phyloP scores from a whole-genome alignment of 1,140 invertebrate genomes.

The Belonocnema kinseyi region DNA sequence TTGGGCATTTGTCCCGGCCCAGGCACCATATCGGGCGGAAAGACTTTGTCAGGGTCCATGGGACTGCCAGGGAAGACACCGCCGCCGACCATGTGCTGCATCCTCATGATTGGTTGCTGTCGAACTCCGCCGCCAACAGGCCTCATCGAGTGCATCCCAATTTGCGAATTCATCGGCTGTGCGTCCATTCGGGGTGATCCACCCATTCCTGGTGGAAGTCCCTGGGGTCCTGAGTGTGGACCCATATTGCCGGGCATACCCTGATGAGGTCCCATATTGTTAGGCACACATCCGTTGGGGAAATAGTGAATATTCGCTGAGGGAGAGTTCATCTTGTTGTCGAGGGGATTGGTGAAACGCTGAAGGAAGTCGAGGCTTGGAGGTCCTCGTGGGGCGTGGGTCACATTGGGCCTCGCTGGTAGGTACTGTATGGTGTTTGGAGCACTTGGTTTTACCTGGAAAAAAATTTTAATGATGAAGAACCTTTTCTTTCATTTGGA shows the following conservation, averaged over 20 bases:
- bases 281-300: slow-evolving; percentile 76
- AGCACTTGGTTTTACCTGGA: slow-evolving; percentile 91
- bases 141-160: slow-evolving; percentile 71
- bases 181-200: slow-evolving; percentile 69
- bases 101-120: slow-evolving; percentile 72
- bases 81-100: slow-evolving; percentile 78
- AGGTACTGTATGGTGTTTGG: slow-evolving; percentile 99
- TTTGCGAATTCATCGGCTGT: slow-evolving; percentile 62
- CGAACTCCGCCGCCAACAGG: slow-evolving; percentile 55
- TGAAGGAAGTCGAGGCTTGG: slow-evolving; percentile 95
- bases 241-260: slow-evolving; percentile 60
- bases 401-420: slow-evolving; percentile 89
- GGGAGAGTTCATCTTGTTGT: slow-evolving; percentile 82
- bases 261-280: slow-evolving; percentile 63
- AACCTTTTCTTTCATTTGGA: background rate
- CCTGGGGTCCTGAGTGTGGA: slow-evolving; percentile 53
- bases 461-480: too few relatives aligned
- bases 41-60: slow-evolving; percentile 73
- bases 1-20: slow-evolving; percentile 52
- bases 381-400: slow-evolving; percentile 83
- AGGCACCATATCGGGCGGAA: slow-evolving; percentile 71
- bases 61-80: slow-evolving; percentile 73
- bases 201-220: slow-evolving; percentile 73
- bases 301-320: slow-evolving; percentile 85
- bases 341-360: slow-evolving; percentile 88